These are phyloP conservation scores for Rhagophthalmus giganteus DNA, from an alignment of 2,888 invertebrate species.

Conservation along the genomic window DNA sequence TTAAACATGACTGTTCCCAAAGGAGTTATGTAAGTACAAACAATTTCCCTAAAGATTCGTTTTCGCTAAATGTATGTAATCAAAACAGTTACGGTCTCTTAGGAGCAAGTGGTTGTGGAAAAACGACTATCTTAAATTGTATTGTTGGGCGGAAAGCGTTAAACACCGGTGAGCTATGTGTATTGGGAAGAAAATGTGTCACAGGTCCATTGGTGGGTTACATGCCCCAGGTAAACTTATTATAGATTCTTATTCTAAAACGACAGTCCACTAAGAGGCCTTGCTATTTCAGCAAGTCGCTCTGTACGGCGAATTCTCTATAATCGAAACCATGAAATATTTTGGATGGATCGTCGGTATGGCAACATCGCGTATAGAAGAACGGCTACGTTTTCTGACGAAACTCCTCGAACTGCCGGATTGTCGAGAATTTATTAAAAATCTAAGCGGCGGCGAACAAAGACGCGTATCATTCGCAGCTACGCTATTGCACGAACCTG, in stretches of 20 bases:
- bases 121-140: conserved; percentile 3
- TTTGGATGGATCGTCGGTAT: conserved; percentile 5
- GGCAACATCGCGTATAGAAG: not conserved
- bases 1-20: conserved; percentile 1
- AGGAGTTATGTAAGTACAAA: conserved; percentile 6
- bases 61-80: too few relatives aligned
- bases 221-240: conserved; percentile 5
- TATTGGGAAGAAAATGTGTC: not conserved
- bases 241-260: too few relatives aligned
- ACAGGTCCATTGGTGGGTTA: not conserved
- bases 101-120: too few relatives aligned
- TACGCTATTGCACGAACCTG: too few relatives aligned
- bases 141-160: not conserved
- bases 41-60: too few relatives aligned
- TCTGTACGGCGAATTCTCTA: not conserved
- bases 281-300: not conserved
- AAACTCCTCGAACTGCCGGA: not conserved
- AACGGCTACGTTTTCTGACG: not conserved
- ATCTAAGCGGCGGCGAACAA: conserved; percentile 1
- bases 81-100: too few relatives aligned
- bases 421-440: not conserved
- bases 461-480: conserved; percentile 2
- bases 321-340: conserved; percentile 3
- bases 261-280: too few relatives aligned
- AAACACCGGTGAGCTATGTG: conserved; percentile 1